These are phyloP conservation scores for Tetramorium simillimum DNA, from an alignment of 1,140 invertebrate species.

Conservation along the genomic window DNA sequence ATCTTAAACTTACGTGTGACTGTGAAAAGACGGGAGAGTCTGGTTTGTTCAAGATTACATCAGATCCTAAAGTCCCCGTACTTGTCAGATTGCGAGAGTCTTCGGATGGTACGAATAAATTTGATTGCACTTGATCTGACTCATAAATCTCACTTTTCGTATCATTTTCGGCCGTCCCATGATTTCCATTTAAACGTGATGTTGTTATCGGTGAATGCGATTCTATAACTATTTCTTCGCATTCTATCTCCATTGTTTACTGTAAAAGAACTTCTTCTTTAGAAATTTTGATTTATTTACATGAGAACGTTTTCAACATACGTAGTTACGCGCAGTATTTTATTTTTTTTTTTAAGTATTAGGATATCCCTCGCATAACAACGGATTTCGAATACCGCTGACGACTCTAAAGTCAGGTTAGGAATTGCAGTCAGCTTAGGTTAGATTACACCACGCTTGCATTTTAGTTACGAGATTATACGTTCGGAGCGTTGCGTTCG, in stretches of 20 bases:
- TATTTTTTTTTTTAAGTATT: not conserved
- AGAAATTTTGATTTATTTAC: not conserved
- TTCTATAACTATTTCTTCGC: not conserved
- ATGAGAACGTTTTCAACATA: not conserved
- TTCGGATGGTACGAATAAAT: not conserved
- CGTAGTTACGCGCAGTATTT: not conserved
- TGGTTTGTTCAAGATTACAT: not conserved
- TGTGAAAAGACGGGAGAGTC: not conserved
- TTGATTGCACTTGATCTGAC: not conserved
- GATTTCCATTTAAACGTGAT: not conserved
- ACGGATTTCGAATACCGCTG: not conserved
- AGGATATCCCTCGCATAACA: not conserved
- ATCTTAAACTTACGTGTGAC: conserved; percentile 25
- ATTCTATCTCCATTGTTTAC: not conserved
- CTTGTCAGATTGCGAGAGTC: not conserved
- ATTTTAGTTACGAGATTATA: not conserved
- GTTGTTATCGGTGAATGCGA: not conserved
- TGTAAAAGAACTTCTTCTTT: not conserved
- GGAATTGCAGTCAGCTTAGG: not conserved
- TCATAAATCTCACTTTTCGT: not conserved
- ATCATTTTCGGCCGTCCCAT: not conserved
- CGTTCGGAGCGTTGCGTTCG: not conserved
- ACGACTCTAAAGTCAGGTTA: not conserved
- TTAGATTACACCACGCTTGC: not conserved
- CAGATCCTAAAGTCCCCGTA: not conserved